Base-by-base conservation (phyloP, 2,888 invertebrate species). In the Athetis lepigone region DNA sequence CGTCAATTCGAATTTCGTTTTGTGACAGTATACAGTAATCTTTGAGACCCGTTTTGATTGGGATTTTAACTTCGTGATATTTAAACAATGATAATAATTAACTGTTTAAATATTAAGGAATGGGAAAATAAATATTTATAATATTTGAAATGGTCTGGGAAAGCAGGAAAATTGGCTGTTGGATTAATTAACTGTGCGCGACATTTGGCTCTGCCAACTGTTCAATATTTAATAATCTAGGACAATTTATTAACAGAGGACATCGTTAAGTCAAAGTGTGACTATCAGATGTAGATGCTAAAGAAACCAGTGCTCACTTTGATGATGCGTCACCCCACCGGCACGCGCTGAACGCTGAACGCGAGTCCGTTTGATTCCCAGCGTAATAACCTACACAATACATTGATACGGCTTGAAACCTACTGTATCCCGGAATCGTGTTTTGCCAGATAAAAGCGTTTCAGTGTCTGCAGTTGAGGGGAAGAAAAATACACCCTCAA, bases 381-480 rank as follows among this genome's bases (percentile, higher is more conserved):
- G 52, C 52, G 45, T 51, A 63, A 62, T 64, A 63, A 68, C 52
- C 45, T 46, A 49, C 57, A 40, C 60, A 66, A 56, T 55, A 50
- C 61, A 64, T 65, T 62, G 73, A 60, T 59, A 61, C 55, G 66
- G n/a, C 43, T 27, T 37, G 47, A 50, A 49, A 56, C 49, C 23
- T 37, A 58, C 73, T 69, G 70, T 78, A 74, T 74, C 70, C 67
- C 50, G 63, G 76, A 70, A 79, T 83, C 77, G 77, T 81, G 72
- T 86, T 84, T 81, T 77, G 83, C 81, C 63, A 64, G 85, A 80
- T 90, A 85, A 89, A 88, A 90, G 89, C 88, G 75, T 89, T 90
- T 85, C 85, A 79, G 70, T 90, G 89, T 90, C 82, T 85, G 77
- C 73, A 73, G 68, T 56, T 60, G 51, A 60, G 52, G 46, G 65